A percentile compares a stretch with the other conserved stretches of the same genome.
Evolutionary conservation across 2,888 invertebrate species (phyloP).

Genomic region (Diadegma fenestrale): DNA sequence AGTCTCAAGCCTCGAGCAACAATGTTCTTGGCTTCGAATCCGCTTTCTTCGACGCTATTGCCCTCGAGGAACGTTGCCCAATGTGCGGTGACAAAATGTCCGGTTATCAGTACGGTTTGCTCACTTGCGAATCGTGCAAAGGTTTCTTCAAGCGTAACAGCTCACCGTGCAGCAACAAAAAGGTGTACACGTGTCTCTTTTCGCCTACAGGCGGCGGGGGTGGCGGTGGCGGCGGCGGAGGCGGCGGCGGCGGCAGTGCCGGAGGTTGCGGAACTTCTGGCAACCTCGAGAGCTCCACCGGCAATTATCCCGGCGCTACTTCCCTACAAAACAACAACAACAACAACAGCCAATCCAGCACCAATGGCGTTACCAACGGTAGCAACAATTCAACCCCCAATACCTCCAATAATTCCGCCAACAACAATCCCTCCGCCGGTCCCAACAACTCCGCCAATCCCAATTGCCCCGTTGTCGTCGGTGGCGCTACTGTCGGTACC

Average conservation of each 20-base stretch:
- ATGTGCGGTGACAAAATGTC: constrained; percentile 91
- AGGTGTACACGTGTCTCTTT: constrained; percentile 90
- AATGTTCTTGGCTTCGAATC: constrained; percentile 85
- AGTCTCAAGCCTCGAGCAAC: constrained; percentile 77
- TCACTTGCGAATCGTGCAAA: constrained; percentile 92
- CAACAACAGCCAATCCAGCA: constrained; percentile 75
- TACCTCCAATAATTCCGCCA: constrained; percentile 68
- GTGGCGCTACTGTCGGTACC: constrained; percentile 80
- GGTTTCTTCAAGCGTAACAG: constrained; percentile 89
- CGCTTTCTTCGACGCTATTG: constrained; percentile 85
- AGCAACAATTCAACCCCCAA: constrained; percentile 73
- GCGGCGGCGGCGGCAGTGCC: constrained; percentile 64
- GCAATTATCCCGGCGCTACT: constrained; percentile 66
- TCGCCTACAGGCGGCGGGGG: constrained; percentile 76
- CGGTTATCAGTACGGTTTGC: constrained; percentile 91
- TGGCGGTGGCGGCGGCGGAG: constrained; percentile 66
- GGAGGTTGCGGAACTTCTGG: constrained; percentile 57
- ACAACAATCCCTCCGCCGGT: constrained; percentile 65
- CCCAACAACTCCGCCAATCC: background rate
- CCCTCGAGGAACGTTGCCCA: constrained; percentile 89
- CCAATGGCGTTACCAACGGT: constrained; percentile 69
- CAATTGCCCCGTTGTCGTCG: background rate
- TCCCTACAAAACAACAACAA: constrained; percentile 75
- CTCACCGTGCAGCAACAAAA: constrained; percentile 90
- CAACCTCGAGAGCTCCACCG: constrained; percentile 68